These are phyloP conservation scores for Eptesicus fuscus DNA, from an alignment of 2,113 vertebrate genomes.

Conservation along the genomic window DNA sequence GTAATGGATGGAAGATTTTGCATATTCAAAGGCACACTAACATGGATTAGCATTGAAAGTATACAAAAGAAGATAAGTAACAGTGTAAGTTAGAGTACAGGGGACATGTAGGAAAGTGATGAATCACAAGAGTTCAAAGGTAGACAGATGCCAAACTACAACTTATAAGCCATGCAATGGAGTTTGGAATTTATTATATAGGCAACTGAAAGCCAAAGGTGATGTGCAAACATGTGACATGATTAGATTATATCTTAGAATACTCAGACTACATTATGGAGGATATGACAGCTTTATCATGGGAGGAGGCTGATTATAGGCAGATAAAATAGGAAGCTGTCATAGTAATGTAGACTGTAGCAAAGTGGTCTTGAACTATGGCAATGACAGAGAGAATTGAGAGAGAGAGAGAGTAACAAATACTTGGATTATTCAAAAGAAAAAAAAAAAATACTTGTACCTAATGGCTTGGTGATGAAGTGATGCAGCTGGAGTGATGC, in stretches of 20 bases:
- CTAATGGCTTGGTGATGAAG: background rate
- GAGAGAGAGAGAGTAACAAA: background rate
- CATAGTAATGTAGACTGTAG: background rate
- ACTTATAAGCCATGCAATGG: background rate
- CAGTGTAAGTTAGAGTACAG: background rate
- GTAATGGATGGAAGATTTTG: background rate
- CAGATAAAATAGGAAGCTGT: background rate
- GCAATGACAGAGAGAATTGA: background rate
- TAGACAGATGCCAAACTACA: background rate
- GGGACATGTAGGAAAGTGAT: background rate
- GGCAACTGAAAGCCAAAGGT: background rate
- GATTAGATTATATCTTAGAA: background rate
- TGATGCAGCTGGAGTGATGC: background rate
- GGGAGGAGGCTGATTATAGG: background rate
- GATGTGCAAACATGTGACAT: background rate
- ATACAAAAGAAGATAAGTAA: background rate
- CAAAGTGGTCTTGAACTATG: background rate
- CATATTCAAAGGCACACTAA: background rate
- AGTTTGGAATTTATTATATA: background rate
- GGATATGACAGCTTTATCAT: background rate
- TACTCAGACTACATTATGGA: background rate
- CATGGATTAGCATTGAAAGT: background rate
- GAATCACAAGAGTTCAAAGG: background rate
- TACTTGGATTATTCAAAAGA: background rate
- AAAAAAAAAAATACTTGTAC: background rate